Percentiles rank a stretch among this genome's conserved stretches.
Evolutionary conservation across 2,113 vertebrate species (phyloP).

Genomic region (Lynx canadensis): DNA sequence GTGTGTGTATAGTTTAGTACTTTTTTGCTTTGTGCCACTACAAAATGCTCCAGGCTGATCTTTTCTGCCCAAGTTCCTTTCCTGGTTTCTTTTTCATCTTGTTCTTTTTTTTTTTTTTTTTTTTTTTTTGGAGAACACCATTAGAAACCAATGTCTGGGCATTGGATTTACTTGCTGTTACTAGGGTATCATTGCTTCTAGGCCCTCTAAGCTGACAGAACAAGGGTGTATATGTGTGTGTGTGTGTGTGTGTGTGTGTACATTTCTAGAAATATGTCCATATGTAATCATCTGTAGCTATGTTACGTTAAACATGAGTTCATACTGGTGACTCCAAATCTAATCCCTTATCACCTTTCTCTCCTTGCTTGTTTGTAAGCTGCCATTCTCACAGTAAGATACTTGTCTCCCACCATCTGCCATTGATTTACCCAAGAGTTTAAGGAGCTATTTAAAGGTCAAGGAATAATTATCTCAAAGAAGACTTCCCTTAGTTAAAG

Average conservation of each 20-base stretch:
- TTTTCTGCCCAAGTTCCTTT: not conserved
- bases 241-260: too few species aligned
- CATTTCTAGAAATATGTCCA: not conserved
- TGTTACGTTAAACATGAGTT: not conserved
- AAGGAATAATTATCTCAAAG: not conserved
- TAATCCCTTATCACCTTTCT: not conserved
- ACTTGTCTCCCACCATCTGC: not conserved
- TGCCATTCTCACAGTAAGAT: not conserved
- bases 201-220: not conserved
- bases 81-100: not conserved
- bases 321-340: not conserved
- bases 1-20: not conserved
- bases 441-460: not conserved
- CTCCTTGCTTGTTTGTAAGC: not conserved
- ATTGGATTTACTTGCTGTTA: not conserved
- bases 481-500: not conserved
- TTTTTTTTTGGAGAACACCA: not conserved
- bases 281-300: not conserved
- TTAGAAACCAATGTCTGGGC: not conserved
- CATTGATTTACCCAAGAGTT: not conserved
- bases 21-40: not conserved
- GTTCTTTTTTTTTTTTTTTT: too few species aligned
- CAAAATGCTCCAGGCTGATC: not conserved
- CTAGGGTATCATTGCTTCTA: not conserved
- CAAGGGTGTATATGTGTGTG: not conserved